Conservation (phyloP, 2,888 invertebrate species). For the Pomacea canaliculata region DNA sequence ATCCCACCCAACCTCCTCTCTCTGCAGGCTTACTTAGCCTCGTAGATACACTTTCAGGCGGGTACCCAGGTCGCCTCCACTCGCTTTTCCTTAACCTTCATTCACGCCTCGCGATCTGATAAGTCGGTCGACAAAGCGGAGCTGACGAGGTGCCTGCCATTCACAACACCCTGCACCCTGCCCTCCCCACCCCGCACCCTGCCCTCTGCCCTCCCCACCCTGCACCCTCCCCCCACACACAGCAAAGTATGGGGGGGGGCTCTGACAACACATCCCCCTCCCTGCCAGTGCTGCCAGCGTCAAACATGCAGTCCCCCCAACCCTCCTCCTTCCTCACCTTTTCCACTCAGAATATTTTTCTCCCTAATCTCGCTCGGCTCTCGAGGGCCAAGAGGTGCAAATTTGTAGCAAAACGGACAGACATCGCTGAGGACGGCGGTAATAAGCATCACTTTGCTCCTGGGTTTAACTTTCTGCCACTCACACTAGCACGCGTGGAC, state of each 20-base stretch:
- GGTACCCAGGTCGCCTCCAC: neutral
- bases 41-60: neutral
- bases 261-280: slow-evolving; percentile 10
- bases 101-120: slow-evolving; percentile 5
- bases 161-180: neutral
- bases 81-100: neutral
- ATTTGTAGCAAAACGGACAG: neutral
- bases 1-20: too few species aligned
- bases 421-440: neutral
- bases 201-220: neutral
- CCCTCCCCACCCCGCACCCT: neutral
- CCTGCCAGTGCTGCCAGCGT: slow-evolving; percentile 6
- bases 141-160: slow-evolving; percentile 1
- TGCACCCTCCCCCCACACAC: neutral
- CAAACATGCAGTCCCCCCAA: slow-evolving; percentile 5
- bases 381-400: neutral
- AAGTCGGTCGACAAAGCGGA: neutral
- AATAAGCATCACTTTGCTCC: neutral
- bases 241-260: too few species aligned
- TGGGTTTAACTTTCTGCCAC: too few species aligned
- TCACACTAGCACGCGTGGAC: too few species aligned
- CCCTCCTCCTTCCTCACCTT: neutral
- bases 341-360: neutral
- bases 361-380: neutral
- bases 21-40: too few species aligned